Evolutionary conservation across 2,888 invertebrate species (phyloP).

Genomic region (Synergus japonicus): DNA sequence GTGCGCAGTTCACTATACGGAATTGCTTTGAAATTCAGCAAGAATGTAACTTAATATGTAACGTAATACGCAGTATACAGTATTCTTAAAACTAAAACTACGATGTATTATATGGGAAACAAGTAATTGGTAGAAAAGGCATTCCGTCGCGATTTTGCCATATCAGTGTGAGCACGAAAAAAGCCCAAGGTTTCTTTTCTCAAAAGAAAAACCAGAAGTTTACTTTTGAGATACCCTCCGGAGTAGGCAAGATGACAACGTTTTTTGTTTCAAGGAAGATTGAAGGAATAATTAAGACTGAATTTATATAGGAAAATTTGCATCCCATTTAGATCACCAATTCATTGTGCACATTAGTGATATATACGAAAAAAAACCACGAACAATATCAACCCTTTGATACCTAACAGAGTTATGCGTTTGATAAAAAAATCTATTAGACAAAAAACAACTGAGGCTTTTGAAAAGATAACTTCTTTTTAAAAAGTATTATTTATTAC

Average conservation of each 20-base stretch:
- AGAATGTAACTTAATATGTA: conserved; percentile 22
- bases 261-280: conserved; percentile 62
- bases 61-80: conserved; percentile 19
- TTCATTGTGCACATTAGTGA: conserved; percentile 67
- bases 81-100: conserved; percentile 9
- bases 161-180: conserved; percentile 62
- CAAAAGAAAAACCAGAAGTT: conserved; percentile 1
- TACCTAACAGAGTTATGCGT: conserved; percentile 70
- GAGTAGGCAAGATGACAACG: conserved; percentile 43
- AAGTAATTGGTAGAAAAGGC: conserved; percentile 54
- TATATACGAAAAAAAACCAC: conserved; percentile 54
- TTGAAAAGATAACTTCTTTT: conserved; percentile 23
- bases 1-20: conserved; percentile 41
- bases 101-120: conserved; percentile 30
- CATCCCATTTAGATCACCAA: conserved; percentile 71
- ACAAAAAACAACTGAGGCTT: conserved; percentile 55
- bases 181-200: conserved; percentile 50
- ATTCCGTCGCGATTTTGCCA: conserved; percentile 65
- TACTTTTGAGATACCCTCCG: conserved; percentile 17
- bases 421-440: conserved; percentile 65
- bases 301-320: conserved; percentile 71
- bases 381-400: conserved; percentile 73
- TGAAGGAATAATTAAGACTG: conserved; percentile 75
- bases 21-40: conserved; percentile 45
- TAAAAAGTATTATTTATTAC: conserved; percentile 9